Evolutionary conservation across 1,140 invertebrate genomes (phyloP).

Genomic region (Pseudomyrmex gracilis): DNA sequence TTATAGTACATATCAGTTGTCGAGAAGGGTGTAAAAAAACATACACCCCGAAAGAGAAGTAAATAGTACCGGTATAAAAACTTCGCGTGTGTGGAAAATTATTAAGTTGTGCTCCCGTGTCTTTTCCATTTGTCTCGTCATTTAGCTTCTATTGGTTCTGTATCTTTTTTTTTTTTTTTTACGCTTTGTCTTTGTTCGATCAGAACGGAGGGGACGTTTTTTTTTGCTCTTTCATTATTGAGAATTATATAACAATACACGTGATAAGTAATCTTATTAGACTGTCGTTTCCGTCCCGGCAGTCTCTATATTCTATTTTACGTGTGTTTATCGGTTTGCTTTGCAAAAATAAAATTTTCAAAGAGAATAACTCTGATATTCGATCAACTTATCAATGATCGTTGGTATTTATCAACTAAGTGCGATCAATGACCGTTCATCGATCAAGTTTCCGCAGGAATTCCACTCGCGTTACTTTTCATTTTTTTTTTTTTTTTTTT

Average conservation of each 20-base stretch:
- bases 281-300: constrained; percentile 30
- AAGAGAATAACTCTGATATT: constrained; percentile 52
- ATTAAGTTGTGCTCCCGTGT: constrained; percentile 25
- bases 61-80: constrained; percentile 36
- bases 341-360: constrained; percentile 62
- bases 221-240: constrained; percentile 31
- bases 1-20: neutral
- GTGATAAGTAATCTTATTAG: constrained; percentile 40
- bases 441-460: constrained; percentile 31
- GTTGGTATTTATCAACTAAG: constrained; percentile 22
- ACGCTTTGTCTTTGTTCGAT: constrained; percentile 31
- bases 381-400: constrained; percentile 49
- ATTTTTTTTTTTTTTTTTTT: neutral
- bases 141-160: neutral
- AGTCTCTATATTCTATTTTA: constrained; percentile 50
- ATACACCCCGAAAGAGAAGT: constrained; percentile 25
- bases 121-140: neutral
- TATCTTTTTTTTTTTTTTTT: neutral
- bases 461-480: constrained; percentile 4
- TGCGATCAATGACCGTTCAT: constrained; percentile 26
- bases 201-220: constrained; percentile 48
- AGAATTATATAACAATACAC: constrained; percentile 35
- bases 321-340: constrained; percentile 18
- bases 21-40: constrained; percentile 19
- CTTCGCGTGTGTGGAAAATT: constrained; percentile 10